Evolutionary conservation across 2,113 vertebrate species (phyloP), one percentile per base, ranked within the genome.

Genomic region (Narcine bancroftii): DNA sequence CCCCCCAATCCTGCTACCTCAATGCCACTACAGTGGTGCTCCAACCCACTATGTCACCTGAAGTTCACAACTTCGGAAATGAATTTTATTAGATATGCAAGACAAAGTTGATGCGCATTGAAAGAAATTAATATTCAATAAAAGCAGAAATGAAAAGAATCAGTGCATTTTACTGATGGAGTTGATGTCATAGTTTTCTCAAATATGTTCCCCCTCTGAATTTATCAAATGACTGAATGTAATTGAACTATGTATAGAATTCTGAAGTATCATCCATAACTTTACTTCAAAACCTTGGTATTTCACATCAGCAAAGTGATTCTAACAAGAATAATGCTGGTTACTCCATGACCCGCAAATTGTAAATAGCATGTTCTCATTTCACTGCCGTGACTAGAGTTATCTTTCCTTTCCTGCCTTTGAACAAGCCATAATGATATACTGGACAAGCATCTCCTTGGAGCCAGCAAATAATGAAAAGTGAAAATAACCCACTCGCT

Each of bases 161-260:
- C 87, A 91, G 63, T 42, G 87, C 87, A 91, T 91, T 91, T 69
- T 45, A 91, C 87, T 91, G 87, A 91, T 66, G 87, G 87, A 91
- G 56, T 91, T 91, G 87, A 91, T 91, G 87, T 91, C 87, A 91
- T 69, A 45, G 36, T 42, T 91, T 91, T 45, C 63, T 91, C 87
- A 91, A 91, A 69, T 42, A 24, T 60, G 36, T 56, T 24, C 33
- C 39, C 21, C 36, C 33, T 7, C 81, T 21, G 50, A 87, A 87
- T 87, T 87, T n/a, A 87, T 60, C 81, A 60, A 63, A 87, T 36
- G 19, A 87, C 56, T 60, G 53, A 60, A 60, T 21, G 26, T 13
- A 29, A 29, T 60, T 69, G 24, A 69, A 21, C 26, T 24, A 24
- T 5, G 0, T 17, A 17, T 63, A 36, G 1, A 63, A 36, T 63